phyloP scores from a whole-genome alignment of 2,888 invertebrate genomes.

The Lasioglossum lativentre region DNA sequence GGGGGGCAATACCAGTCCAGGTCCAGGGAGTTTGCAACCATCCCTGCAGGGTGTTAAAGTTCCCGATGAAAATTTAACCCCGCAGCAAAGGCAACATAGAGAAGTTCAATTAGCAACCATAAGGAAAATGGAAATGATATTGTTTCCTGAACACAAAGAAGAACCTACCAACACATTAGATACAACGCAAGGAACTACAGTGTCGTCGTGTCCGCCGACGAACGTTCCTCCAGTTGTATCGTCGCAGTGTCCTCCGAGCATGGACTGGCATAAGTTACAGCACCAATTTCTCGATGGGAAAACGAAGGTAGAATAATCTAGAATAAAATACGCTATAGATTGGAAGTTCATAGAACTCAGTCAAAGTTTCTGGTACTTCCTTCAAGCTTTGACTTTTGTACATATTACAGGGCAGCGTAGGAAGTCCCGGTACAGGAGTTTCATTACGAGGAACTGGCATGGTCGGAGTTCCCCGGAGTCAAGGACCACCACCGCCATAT shows the following conservation, averaged over 20 bases:
- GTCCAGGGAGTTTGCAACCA: constrained; percentile 87
- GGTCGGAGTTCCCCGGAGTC: constrained; percentile 85
- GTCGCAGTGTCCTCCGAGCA: constrained; percentile 84
- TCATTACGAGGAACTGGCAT: constrained; percentile 81
- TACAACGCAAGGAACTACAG: constrained; percentile 80
- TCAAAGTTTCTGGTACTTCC: neutral
- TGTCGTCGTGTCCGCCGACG: constrained; percentile 76
- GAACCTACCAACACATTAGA: constrained; percentile 80
- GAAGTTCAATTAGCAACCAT: constrained; percentile 97
- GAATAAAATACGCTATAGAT: neutral
- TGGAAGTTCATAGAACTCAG: neutral
- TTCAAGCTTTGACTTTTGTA: neutral
- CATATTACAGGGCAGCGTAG: constrained; percentile 71
- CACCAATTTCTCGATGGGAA: constrained; percentile 93
- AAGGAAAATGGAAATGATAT: constrained; percentile 95
- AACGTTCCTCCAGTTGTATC: constrained; percentile 79
- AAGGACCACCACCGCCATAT: constrained; percentile 92
- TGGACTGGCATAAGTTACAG: constrained; percentile 96
- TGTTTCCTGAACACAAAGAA: constrained; percentile 92
- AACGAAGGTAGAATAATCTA: constrained; percentile 85
- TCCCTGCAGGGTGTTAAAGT: constrained; percentile 93
- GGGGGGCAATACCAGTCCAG: constrained; percentile 85
- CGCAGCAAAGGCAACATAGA: constrained; percentile 96
- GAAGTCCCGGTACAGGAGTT: constrained; percentile 76
- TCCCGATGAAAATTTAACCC: constrained; percentile 97